A percentile compares a stretch with the other conserved stretches of the same genome.
Conservation (phyloP, 1,140 invertebrate genomes). For the Callitettix versicolor region DNA sequence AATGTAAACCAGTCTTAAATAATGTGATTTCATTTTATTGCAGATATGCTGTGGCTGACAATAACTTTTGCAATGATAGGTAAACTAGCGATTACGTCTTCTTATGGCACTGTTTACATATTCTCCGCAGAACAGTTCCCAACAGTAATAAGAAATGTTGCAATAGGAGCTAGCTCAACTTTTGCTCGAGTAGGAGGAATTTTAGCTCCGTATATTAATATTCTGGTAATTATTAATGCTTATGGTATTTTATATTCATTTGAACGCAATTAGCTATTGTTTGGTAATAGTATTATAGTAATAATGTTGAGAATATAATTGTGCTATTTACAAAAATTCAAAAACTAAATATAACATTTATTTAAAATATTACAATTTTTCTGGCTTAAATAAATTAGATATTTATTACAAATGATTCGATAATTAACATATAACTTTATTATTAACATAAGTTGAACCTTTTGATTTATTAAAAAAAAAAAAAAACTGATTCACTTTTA, state of each 20-base stretch:
- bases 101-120: conserved; percentile 69
- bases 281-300: conserved; percentile 2
- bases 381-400: background rate
- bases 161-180: conserved; percentile 63
- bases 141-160: conserved; percentile 69
- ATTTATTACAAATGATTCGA: no score
- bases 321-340: background rate
- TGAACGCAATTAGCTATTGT: background rate
- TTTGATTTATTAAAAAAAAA: no score
- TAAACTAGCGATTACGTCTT: conserved; percentile 70
- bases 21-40: conserved; percentile 23
- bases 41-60: conserved; percentile 47
- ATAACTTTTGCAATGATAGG: conserved; percentile 64
- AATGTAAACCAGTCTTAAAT: no score
- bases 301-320: background rate
- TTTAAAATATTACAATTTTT: background rate
- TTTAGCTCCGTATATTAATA: conserved; percentile 58
- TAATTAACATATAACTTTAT: no score
- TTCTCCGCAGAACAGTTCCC: conserved; percentile 77
- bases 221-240: conserved; percentile 37
- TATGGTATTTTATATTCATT: background rate
- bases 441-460: no score
- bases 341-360: conserved; percentile 3
- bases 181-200: conserved; percentile 67
- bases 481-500: no score